phyloP scores from a whole-genome alignment of 1,140 invertebrate genomes.

The Bombus soroeensis region DNA sequence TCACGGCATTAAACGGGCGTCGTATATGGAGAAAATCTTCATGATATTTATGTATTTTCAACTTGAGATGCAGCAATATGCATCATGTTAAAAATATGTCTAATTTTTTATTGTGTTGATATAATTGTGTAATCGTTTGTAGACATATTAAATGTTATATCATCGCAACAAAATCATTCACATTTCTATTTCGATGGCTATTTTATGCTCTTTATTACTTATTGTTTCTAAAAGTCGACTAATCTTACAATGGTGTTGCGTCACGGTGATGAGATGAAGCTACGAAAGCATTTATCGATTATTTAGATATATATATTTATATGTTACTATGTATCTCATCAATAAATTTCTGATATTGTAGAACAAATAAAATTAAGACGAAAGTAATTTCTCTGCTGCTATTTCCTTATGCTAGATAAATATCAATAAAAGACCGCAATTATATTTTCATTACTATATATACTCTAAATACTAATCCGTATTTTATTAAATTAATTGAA shows the following conservation, averaged over 20 bases:
- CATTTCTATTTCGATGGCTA: not conserved
- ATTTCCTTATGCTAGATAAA: not conserved
- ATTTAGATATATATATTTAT: constrained; percentile 31
- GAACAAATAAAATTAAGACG: not conserved
- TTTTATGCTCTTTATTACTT: not conserved
- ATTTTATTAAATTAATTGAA: constrained; percentile 30
- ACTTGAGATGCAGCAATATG: too few relatives aligned
- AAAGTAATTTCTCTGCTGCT: not conserved
- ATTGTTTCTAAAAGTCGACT: constrained; percentile 17
- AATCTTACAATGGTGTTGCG: constrained; percentile 23
- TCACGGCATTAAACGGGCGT: constrained; percentile 50
- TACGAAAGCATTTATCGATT: constrained; percentile 52
- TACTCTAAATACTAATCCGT: not conserved
- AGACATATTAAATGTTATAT: not conserved
- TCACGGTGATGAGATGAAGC: constrained; percentile 32
- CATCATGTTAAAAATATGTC: not conserved
- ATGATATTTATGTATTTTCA: constrained; percentile 25
- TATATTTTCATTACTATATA: not conserved
- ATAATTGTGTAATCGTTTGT: not conserved
- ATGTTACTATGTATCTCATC: not conserved
- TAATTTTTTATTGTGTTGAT: not conserved
- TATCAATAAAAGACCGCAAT: constrained; percentile 18
- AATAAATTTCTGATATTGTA: constrained; percentile 8
- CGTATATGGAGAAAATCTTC: constrained; percentile 51
- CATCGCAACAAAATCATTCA: not conserved